These are phyloP conservation scores for Eupithecia vulgata DNA, from an alignment of 2,888 invertebrate species.

Conservation along the genomic window DNA sequence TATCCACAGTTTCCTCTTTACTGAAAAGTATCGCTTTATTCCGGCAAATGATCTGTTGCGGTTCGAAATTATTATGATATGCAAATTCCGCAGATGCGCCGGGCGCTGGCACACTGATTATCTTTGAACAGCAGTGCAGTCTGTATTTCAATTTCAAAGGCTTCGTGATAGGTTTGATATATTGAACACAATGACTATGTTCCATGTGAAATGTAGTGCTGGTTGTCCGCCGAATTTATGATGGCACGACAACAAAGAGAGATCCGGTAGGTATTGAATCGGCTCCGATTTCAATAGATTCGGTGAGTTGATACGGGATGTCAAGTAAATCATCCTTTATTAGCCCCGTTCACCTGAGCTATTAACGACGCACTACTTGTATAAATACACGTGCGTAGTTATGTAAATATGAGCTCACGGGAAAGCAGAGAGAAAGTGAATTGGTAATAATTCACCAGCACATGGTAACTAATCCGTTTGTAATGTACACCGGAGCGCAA, in stretches of 20 bases:
- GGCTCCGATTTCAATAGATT: slow-evolving; percentile 32
- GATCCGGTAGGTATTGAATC: slow-evolving; percentile 51
- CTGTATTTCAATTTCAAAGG: slow-evolving; percentile 45
- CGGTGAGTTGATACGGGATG: slow-evolving; percentile 33
- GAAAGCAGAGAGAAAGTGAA: slow-evolving; percentile 43
- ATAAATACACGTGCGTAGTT: slow-evolving; percentile 23
- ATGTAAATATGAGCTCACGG: slow-evolving; percentile 32
- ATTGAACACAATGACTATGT: slow-evolving; percentile 44
- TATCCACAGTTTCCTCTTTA: slow-evolving; percentile 59
- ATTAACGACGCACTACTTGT: slow-evolving; percentile 9
- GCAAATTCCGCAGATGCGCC: slow-evolving; percentile 43
- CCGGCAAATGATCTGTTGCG: slow-evolving; percentile 59
- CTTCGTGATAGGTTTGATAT: slow-evolving; percentile 41
- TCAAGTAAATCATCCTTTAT: slow-evolving; percentile 35
- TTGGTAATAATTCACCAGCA: slow-evolving; percentile 42
- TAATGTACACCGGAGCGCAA: slow-evolving; percentile 42
- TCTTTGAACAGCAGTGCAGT: slow-evolving; percentile 39
- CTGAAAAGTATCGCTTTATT: slow-evolving; percentile 57
- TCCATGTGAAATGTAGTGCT: slow-evolving; percentile 58
- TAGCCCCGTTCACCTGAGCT: slow-evolving; percentile 15
- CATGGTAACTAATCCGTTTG: slow-evolving; percentile 49
- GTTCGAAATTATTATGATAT: slow-evolving; percentile 57
- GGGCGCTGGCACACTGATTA: slow-evolving; percentile 35
- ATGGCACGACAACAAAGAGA: slow-evolving; percentile 58
- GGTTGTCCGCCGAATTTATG: slow-evolving; percentile 59